These are phyloP conservation scores for Microctonus brassicae DNA, from an alignment of 2,888 invertebrate genomes.

Conservation along the genomic window DNA sequence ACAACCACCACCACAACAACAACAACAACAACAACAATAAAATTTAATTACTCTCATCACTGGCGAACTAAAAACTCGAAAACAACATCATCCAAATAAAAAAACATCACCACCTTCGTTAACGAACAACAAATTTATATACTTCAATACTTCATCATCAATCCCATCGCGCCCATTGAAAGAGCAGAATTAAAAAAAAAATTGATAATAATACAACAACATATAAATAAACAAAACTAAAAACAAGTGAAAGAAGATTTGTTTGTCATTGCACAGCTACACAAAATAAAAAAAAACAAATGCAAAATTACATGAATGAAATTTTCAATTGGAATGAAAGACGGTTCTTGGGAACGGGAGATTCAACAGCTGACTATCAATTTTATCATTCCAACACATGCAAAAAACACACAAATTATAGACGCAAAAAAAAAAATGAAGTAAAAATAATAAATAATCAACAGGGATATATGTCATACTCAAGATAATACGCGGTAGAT, in stretches of 20 bases:
- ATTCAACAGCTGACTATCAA: background rate
- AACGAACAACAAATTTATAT: conserved; percentile 44
- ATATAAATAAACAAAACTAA: conserved; percentile 3
- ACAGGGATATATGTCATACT: background rate
- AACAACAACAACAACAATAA: background rate
- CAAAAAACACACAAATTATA: conserved; percentile 4
- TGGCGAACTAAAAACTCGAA: conserved; percentile 28
- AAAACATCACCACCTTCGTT: conserved; percentile 24
- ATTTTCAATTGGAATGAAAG: background rate
- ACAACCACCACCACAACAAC: conserved; percentile 23
- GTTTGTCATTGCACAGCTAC: too few relatives aligned
- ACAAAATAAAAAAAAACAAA: too few relatives aligned
- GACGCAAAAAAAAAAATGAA: background rate
- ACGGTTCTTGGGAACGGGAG: background rate
- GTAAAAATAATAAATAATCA: background rate
- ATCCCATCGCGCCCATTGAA: conserved; percentile 28
- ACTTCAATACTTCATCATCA: conserved; percentile 21
- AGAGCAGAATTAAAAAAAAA: conserved; percentile 36
- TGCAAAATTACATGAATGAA: too few relatives aligned
- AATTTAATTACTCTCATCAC: background rate
- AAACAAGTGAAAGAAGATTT: background rate
- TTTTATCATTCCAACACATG: conserved; percentile 9
- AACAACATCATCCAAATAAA: conserved; percentile 28
- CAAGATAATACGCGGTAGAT: background rate
- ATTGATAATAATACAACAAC: too few relatives aligned